These are phyloP conservation scores for Deilephila porcellus DNA, from an alignment of 2,888 invertebrate species.

Conservation along the genomic window DNA sequence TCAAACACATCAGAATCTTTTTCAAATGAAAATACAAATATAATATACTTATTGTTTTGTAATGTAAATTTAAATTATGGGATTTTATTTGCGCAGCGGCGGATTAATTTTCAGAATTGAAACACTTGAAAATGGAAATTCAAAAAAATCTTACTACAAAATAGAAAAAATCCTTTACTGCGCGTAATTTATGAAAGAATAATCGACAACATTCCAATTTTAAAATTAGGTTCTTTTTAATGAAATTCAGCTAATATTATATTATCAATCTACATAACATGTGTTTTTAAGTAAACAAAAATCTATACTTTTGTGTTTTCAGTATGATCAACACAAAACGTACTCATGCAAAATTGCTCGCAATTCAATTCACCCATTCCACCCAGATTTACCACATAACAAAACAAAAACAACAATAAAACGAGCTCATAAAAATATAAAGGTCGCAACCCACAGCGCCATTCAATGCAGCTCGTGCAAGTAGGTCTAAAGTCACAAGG, in stretches of 20 bases:
- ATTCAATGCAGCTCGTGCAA: constrained; percentile 25
- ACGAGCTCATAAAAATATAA: constrained; percentile 10
- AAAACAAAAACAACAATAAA: constrained; percentile 10
- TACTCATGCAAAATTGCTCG: neutral
- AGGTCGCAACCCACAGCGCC: constrained; percentile 3
- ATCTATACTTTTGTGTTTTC: too few relatives aligned
- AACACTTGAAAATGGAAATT: too few relatives aligned
- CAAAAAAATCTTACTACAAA: too few relatives aligned
- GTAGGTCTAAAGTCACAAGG: constrained; percentile 55
- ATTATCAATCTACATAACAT: too few relatives aligned
- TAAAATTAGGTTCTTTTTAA: too few relatives aligned
- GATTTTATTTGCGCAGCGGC: neutral
- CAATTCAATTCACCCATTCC: constrained; percentile 3
- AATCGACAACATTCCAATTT: too few relatives aligned
- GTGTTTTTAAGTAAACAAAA: too few relatives aligned
- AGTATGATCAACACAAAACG: neutral
- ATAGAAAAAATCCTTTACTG: too few relatives aligned
- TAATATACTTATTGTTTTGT: neutral
- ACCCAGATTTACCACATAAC: neutral
- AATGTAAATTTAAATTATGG: neutral
- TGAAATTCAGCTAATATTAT: too few relatives aligned
- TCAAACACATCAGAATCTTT: neutral
- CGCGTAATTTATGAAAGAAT: too few relatives aligned
- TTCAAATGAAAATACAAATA: neutral
- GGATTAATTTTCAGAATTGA: neutral